A percentile compares a stretch with the other conserved stretches of the same genome.
Conservation (phyloP, 2,797 vertebrate species). For the Jordanella pulchra region DNA sequence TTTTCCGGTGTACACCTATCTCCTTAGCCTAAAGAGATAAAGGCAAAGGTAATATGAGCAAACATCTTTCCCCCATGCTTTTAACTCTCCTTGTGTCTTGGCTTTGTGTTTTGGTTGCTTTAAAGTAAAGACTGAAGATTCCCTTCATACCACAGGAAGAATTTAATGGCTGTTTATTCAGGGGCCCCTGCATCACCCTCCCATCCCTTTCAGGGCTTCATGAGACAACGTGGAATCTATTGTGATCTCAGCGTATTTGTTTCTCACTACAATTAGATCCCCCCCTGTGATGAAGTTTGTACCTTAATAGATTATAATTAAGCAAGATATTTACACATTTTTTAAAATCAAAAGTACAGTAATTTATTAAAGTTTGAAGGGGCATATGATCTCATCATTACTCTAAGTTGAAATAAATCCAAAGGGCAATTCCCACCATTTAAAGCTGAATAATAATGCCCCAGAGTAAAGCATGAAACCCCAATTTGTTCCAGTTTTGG, state of each 20-base stretch:
- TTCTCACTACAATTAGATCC: conserved; percentile 75
- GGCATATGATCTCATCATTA: conserved; percentile 15
- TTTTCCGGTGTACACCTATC: conserved; percentile 46
- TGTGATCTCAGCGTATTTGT: conserved; percentile 84
- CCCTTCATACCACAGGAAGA: conserved; percentile 59
- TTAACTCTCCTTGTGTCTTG: conserved; percentile 39
- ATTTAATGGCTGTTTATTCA: conserved; percentile 86
- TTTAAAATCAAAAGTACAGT: conserved; percentile 4
- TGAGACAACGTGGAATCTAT: conserved; percentile 81
- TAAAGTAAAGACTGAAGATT: conserved; percentile 43
- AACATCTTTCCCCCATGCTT: conserved; percentile 8
- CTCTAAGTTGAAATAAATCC: conserved; percentile 28
- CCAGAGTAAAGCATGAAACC: conserved; percentile 51
- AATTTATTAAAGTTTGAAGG: conserved; percentile 20
- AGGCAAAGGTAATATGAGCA: conserved; percentile 38
- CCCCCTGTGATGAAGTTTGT: conserved; percentile 29
- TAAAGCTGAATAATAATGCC: conserved; percentile 26
- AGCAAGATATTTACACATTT: conserved; percentile 10
- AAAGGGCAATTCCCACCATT: conserved; percentile 56
- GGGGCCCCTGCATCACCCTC: conserved; percentile 79
- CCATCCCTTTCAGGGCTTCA: conserved; percentile 76
- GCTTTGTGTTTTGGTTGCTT: conserved; percentile 52
- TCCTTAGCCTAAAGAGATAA: not conserved
- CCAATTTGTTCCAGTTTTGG: conserved; percentile 61
- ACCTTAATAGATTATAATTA: conserved; percentile 42